Evolutionary conservation across 2,888 invertebrate genomes (phyloP).

Genomic region (Labia minor): DNA sequence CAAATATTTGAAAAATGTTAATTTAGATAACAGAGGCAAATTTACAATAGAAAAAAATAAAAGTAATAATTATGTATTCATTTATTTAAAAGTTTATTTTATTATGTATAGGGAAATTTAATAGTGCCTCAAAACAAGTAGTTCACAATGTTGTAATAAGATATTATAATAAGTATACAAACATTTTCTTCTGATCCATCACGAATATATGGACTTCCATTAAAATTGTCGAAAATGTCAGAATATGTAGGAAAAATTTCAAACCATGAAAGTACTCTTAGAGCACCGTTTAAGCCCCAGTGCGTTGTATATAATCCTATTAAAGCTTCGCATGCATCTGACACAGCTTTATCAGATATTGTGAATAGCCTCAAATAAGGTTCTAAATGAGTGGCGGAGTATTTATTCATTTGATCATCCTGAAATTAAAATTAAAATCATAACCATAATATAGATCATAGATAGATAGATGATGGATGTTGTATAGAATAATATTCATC

Average conservation of each 20-base stretch:
- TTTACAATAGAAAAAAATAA: no score
- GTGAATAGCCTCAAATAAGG: conserved; percentile 40
- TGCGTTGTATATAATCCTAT: conserved; percentile 62
- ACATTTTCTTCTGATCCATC: background rate
- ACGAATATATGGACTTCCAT: background rate
- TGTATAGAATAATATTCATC: no score
- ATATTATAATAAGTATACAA: no score
- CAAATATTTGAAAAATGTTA: no score
- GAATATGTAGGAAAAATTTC: background rate
- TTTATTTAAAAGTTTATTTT: no score
- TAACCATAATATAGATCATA: no score
- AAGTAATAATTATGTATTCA: no score
- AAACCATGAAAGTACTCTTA: background rate
- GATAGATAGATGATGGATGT: no score
- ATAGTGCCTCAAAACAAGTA: no score
- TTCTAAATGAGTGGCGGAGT: conserved; percentile 38
- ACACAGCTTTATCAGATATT: conserved; percentile 54
- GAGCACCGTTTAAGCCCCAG: background rate
- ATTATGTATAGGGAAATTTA: no score
- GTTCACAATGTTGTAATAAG: no score
- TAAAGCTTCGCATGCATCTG: conserved; percentile 78
- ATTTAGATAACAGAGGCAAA: no score
- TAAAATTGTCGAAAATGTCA: background rate
- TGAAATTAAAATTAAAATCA: background rate
- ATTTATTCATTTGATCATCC: conserved; percentile 35